Evolutionary conservation across 2,888 invertebrate species (phyloP).

Genomic region (Stenurella melanura): DNA sequence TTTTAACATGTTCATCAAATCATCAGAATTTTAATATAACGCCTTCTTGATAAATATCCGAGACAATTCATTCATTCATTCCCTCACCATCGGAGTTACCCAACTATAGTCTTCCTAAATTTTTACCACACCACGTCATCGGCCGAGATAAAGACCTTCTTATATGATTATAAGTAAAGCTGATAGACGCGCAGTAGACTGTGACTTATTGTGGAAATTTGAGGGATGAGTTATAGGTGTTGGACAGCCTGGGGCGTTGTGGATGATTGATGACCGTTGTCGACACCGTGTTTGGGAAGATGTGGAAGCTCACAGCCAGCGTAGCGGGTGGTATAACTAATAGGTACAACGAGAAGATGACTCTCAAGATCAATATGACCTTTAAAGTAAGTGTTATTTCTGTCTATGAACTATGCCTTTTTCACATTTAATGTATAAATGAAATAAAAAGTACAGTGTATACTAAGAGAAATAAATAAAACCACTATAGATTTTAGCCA

Average conservation of each 20-base stretch:
- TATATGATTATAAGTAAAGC: conserved; percentile 49
- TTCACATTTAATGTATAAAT: neutral
- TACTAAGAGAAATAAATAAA: too few species aligned
- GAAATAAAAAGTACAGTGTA: neutral
- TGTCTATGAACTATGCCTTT: neutral
- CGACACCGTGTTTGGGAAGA: conserved; percentile 72
- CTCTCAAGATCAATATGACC: conserved; percentile 61
- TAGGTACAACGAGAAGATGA: conserved; percentile 68
- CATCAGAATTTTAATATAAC: conserved; percentile 66
- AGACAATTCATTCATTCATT: conserved; percentile 61
- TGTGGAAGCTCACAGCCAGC: conserved; percentile 69
- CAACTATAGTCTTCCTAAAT: conserved; percentile 12
- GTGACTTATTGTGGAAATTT: conserved; percentile 47
- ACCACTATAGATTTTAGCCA: too few species aligned
- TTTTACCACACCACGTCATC: conserved; percentile 50
- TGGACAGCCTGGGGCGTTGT: conserved; percentile 66
- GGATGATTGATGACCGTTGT: conserved; percentile 72
- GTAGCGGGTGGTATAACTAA: conserved; percentile 70
- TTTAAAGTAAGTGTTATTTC: conserved; percentile 49
- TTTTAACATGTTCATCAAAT: conserved; percentile 61
- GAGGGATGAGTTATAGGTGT: conserved; percentile 49
- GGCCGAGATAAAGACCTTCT: conserved; percentile 52
- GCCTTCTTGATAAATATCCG: conserved; percentile 64
- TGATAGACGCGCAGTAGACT: conserved; percentile 45
- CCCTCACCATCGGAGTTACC: conserved; percentile 31